A percentile compares a stretch with the other conserved stretches of the same genome.
These are phyloP conservation scores for Temnothorax nylanderi DNA, from an alignment of 1,140 invertebrate genomes.

Conservation along the genomic window DNA sequence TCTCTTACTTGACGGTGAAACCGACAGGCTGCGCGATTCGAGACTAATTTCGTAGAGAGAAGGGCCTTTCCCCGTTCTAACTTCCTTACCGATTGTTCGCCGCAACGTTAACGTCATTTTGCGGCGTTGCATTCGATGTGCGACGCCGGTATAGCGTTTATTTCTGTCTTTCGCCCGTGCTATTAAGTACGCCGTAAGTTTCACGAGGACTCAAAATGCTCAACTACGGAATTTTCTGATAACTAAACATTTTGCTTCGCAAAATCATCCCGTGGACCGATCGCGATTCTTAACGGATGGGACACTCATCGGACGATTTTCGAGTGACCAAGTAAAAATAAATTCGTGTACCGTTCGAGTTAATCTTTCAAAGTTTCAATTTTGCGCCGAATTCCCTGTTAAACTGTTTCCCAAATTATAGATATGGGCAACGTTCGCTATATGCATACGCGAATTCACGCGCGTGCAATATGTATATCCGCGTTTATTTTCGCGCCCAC, in stretches of 20 bases:
- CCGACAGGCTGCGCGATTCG: slow-evolving; percentile 75
- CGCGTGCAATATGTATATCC: background rate
- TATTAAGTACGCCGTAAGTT: slow-evolving; percentile 75
- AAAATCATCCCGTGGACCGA: background rate
- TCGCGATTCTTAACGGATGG: background rate
- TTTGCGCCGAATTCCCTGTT: too few relatives aligned
- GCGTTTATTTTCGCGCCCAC: slow-evolving; percentile 17
- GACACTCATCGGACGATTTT: background rate
- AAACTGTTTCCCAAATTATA: background rate
- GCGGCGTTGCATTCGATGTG: background rate
- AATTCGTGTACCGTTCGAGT: background rate
- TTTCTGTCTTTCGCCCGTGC: background rate
- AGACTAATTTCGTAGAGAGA: slow-evolving; percentile 40
- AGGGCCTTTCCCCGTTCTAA: background rate
- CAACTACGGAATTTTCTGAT: background rate
- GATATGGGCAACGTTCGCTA: background rate
- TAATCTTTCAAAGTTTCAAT: background rate
- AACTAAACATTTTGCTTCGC: background rate
- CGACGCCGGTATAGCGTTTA: background rate
- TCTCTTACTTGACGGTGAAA: slow-evolving; percentile 77
- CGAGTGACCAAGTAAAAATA: background rate
- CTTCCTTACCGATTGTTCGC: slow-evolving; percentile 61
- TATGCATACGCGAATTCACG: background rate
- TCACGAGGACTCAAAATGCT: slow-evolving; percentile 73
- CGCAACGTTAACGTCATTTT: background rate